These are phyloP conservation scores for Muschampia plurimacula DNA, from an alignment of 2,888 invertebrate genomes.

Conservation along the genomic window DNA sequence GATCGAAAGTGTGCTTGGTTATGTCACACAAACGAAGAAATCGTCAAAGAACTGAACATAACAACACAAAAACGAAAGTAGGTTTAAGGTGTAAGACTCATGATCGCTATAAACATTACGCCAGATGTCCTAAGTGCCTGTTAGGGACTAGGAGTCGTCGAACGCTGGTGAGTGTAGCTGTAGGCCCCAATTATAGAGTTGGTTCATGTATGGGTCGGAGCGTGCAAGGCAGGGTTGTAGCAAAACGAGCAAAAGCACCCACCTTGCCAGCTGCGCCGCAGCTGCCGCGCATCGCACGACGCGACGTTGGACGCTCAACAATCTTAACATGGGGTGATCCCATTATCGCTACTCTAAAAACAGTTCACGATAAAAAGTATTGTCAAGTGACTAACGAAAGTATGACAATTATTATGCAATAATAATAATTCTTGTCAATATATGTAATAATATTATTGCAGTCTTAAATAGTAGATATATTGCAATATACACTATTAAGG, in stretches of 20 bases:
- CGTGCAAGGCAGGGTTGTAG: constrained; percentile 43
- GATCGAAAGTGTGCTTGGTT: not conserved
- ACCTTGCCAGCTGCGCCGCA: constrained; percentile 75
- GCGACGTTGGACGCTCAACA: constrained; percentile 46
- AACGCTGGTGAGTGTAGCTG: constrained; percentile 41
- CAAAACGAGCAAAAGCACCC: constrained; percentile 77
- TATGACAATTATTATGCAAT: not conserved
- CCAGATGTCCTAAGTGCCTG: constrained; percentile 44
- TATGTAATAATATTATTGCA: too few species aligned
- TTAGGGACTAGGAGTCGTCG: constrained; percentile 45
- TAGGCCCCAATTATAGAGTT: constrained; percentile 45
- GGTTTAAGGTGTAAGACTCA: constrained; percentile 9
- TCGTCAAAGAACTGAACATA: not conserved
- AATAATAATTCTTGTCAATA: too few species aligned
- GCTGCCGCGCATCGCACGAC: constrained; percentile 61
- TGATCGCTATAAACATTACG: constrained; percentile 33
- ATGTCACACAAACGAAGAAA: not conserved
- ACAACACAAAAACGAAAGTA: not conserved
- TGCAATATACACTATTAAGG: too few species aligned
- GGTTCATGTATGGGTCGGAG: constrained; percentile 51
- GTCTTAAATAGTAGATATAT: too few species aligned
- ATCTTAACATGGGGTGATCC: constrained; percentile 46
- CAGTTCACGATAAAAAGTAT: not conserved
- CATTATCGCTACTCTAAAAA: constrained; percentile 14
- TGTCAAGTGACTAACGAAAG: not conserved